Evolutionary conservation across 2,113 vertebrate genomes (phyloP), one percentile per base, ranked within the genome.

Genomic region (Pycnonotus jocosus): DNA sequence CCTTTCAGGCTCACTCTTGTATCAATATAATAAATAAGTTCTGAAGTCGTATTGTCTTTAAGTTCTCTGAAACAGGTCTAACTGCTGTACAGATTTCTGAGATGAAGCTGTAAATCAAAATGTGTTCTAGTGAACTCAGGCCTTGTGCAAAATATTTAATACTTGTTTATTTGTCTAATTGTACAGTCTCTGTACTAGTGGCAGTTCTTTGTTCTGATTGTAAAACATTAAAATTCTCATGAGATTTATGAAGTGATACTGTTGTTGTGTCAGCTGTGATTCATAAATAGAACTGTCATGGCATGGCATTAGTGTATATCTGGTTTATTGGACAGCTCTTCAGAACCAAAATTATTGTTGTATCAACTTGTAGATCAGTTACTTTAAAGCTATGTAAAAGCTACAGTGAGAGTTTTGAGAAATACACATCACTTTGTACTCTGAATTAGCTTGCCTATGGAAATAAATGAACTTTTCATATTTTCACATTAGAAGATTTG

Each of bases 271-370:
- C 93, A 82, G 79, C 91, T 4, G 70, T 95, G 94, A 81, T 94
- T 86, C 91, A 80, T 95, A 40, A 91, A 76, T 58, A 86, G 82
- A 91, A 94, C 51, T 74, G 53, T 94, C 90, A 80, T 94, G 92
- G 97, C 95, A 97, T 97, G 97, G 85, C 88, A 92, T 96, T 93
- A 82, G 56, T 95, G 66, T 95, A 48, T 92, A 89, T 82, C 79
- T 1, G 9, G 81, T 96, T 95, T 93, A 94, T 79, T 81, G 74
- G 65, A 71, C 69, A 91, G 47, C 73, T 96, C 84, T 96, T 95
- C 82, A 97, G 95, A 85, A 95, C 28, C 90, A 96, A 97, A 97
- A 98, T 89, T 98, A 98, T 98, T 98, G 98, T 98, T 98, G 88
- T 98, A 98, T 97, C 35, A 95, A 95, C 95, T 97, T 97, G 95